phyloP scores from a whole-genome alignment of 2,888 invertebrate species.

The Boloria selene region DNA sequence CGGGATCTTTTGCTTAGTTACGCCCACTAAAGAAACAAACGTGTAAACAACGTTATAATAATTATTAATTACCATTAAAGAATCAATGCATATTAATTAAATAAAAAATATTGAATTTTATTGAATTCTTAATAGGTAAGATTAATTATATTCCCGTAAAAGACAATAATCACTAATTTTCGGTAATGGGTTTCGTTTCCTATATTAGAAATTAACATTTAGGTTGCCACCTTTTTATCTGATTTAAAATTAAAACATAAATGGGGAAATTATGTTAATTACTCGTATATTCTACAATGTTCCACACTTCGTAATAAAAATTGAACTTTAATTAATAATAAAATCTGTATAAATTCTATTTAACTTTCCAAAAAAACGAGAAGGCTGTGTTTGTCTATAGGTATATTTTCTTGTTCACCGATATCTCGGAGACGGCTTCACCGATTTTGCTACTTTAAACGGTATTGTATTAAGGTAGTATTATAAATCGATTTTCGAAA shows the following conservation, averaged over 20 bases:
- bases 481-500: no score
- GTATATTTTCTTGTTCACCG: no score
- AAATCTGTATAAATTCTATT: no score
- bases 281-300: not conserved
- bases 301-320: not conserved
- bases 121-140: not conserved
- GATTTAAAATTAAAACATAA: not conserved
- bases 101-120: slow-evolving; percentile 3
- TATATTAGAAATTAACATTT: slow-evolving; percentile 9
- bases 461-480: no score
- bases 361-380: no score
- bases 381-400: no score
- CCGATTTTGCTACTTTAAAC: no score
- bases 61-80: slow-evolving; percentile 17
- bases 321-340: no score
- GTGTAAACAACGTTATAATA: slow-evolving; percentile 24
- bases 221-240: not conserved
- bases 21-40: slow-evolving; percentile 48
- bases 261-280: not conserved
- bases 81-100: slow-evolving; percentile 18
- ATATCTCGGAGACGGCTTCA: no score
- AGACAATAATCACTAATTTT: not conserved
- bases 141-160: not conserved
- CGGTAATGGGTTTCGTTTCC: not conserved
- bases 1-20: slow-evolving; percentile 52